Conservation (phyloP, 2,113 vertebrate genomes). For the Athene cunicularia region DNA sequence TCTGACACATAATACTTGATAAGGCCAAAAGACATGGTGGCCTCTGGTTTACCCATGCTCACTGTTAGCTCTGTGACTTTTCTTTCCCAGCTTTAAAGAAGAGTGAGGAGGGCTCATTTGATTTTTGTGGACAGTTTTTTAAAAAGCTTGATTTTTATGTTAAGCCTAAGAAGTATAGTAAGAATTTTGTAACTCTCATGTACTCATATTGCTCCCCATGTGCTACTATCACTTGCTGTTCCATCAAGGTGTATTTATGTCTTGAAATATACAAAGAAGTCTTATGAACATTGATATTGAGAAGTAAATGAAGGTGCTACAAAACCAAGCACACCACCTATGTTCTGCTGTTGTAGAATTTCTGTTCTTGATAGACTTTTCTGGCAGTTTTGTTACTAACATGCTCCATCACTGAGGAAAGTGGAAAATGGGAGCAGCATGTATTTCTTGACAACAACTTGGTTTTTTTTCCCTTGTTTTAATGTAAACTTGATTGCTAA, state of each 20-base stretch:
- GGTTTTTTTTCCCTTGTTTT: neutral
- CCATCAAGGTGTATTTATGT: neutral
- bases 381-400: neutral
- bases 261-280: neutral
- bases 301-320: neutral
- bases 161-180: neutral
- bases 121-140: neutral
- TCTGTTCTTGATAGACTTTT: neutral
- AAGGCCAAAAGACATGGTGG: neutral
- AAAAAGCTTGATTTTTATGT: neutral
- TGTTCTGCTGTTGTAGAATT: neutral
- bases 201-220: fast-evolving
- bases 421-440: neutral
- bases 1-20: neutral
- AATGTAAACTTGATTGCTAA: neutral
- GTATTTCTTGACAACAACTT: neutral
- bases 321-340: neutral
- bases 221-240: neutral
- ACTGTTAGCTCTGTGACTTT: neutral
- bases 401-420: neutral
- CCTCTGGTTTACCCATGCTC: neutral
- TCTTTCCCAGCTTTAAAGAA: neutral
- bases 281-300: neutral
- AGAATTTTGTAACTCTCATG: neutral
- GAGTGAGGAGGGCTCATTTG: neutral